A percentile compares a stretch with the other conserved stretches of the same genome.
These are phyloP conservation scores for Tapirus indicus DNA, from an alignment of 2,797 vertebrate species.

Conservation along the genomic window DNA sequence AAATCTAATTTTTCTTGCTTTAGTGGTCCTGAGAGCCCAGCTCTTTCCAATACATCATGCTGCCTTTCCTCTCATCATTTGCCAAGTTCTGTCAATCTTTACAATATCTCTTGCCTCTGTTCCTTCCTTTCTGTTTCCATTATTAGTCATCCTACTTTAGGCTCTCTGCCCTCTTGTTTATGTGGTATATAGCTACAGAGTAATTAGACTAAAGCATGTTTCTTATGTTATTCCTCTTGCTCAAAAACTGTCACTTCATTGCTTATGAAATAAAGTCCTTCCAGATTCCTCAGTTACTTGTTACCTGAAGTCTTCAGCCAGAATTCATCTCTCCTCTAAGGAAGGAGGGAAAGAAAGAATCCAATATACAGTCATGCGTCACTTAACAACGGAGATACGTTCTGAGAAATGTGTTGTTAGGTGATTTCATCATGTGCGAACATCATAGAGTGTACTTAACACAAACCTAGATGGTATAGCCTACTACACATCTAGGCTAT, in stretches of 20 bases:
- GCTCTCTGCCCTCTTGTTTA: neutral
- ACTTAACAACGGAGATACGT: too few relatives aligned
- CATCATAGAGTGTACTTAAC: too few relatives aligned
- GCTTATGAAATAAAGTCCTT: constrained; percentile 27
- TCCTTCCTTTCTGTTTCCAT: neutral
- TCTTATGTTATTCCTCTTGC: neutral
- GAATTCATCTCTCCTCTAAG: constrained; percentile 18
- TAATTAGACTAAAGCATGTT: neutral
- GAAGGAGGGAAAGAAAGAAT: neutral
- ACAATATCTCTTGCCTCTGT: neutral
- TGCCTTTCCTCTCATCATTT: neutral
- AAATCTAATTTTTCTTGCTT: neutral
- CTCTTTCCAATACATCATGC: neutral
- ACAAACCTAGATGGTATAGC: too few relatives aligned
- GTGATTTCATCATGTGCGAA: too few relatives aligned
- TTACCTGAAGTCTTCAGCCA: neutral
- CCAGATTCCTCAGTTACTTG: neutral
- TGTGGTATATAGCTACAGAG: neutral
- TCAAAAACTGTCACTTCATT: neutral
- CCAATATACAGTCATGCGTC: neutral
- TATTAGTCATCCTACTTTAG: neutral
- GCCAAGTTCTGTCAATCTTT: constrained; percentile 29
- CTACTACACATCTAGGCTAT: too few relatives aligned
- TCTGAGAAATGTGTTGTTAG: too few relatives aligned
- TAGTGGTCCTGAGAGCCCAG: neutral